These are phyloP conservation scores for Mechanitis mazaeus DNA, from an alignment of 2,888 invertebrate species.

Conservation along the genomic window DNA sequence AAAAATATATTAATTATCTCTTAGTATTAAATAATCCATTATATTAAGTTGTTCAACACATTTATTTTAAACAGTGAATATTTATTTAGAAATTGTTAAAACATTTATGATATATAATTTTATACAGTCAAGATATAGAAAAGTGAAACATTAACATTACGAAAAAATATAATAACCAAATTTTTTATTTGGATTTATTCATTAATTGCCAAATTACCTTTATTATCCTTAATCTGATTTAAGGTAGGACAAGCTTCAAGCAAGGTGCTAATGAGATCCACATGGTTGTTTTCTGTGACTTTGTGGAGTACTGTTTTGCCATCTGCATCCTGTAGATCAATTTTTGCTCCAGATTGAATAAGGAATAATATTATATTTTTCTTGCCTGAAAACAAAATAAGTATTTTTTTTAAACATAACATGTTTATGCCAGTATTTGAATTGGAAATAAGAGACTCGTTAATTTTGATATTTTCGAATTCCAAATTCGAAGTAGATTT, in stretches of 20 bases:
- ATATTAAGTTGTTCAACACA: not conserved
- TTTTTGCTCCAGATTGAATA: conserved; percentile 78
- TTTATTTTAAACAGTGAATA: not conserved
- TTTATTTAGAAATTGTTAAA: not conserved
- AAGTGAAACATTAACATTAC: not conserved
- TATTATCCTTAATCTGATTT: conserved; percentile 50
- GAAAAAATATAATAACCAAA: conserved; percentile 29
- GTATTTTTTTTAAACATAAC: not conserved
- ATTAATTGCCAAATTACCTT: conserved; percentile 57
- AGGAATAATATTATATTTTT: conserved; percentile 80
- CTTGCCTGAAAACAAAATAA: conserved; percentile 72
- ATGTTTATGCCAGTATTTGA: no score
- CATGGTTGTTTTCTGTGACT: conserved; percentile 77
- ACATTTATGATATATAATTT: not conserved
- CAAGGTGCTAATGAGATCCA: conserved; percentile 60
- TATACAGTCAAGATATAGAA: conserved; percentile 4
- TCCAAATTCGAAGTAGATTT: no score
- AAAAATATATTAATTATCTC: not conserved
- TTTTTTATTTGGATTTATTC: conserved; percentile 8
- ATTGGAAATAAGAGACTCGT: no score
- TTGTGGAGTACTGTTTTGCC: conserved; percentile 89
- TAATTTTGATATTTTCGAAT: no score
- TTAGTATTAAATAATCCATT: not conserved
- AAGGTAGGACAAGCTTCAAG: conserved; percentile 55
- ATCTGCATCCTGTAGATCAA: conserved; percentile 82